A percentile compares a stretch with the other conserved stretches of the same genome.
Conservation (phyloP, 2,113 vertebrate species). For the Ophiodon elongatus region DNA sequence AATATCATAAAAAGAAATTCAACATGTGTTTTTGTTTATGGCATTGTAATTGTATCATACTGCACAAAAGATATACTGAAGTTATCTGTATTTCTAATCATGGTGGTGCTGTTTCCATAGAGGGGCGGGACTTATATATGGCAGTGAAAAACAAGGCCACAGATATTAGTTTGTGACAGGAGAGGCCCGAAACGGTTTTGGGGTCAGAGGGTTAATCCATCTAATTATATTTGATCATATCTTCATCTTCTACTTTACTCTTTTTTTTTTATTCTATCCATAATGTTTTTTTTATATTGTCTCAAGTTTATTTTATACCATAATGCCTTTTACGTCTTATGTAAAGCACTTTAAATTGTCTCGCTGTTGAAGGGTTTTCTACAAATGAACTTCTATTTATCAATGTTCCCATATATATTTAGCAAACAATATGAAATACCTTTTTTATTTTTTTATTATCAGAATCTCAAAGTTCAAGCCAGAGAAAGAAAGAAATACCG, state of each 20-base stretch:
- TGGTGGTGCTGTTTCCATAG: no score
- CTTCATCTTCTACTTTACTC: not conserved
- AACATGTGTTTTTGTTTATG: no score
- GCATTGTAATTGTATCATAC: no score
- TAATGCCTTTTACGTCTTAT: not conserved
- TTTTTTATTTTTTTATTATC: not conserved
- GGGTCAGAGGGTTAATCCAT: not conserved
- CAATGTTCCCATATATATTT: not conserved
- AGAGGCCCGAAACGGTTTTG: no score
- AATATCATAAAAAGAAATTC: no score
- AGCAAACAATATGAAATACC: not conserved
- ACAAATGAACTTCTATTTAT: not conserved
- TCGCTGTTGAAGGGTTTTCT: not conserved
- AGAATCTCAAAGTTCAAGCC: not conserved
- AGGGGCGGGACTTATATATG: no score
- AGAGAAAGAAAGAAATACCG: not conserved
- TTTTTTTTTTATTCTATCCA: not conserved
- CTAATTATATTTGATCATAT: not conserved
- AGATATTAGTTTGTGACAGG: no score
- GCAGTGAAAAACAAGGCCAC: no score
- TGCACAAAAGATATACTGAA: no score
- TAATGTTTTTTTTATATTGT: not conserved
- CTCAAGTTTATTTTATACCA: not conserved
- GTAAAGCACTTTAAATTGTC: not conserved
- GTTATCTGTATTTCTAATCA: no score